These are phyloP conservation scores for Drosophila prosaltans DNA, from an alignment of 1,140 invertebrate genomes.

Conservation along the genomic window DNA sequence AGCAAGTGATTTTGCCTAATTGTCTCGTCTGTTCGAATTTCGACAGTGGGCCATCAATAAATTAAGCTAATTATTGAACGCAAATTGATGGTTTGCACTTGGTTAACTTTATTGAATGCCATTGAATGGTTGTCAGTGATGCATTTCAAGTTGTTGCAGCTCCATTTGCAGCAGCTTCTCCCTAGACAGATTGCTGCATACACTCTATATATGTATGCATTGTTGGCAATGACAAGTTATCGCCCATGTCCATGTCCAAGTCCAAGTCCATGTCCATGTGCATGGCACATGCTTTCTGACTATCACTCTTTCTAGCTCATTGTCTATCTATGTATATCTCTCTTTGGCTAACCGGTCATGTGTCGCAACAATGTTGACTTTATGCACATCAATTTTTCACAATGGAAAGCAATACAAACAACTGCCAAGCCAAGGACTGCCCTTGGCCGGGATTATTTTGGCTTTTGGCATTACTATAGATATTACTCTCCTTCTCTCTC, in stretches of 20 bases:
- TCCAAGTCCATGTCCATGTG: background rate
- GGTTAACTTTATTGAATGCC: background rate
- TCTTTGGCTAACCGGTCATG: slow-evolving; percentile 14
- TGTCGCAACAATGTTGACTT: slow-evolving; percentile 41
- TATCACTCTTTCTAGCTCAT: background rate
- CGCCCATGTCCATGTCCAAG: background rate
- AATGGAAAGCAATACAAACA: slow-evolving; percentile 30
- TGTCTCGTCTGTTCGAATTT: background rate
- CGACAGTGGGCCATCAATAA: background rate
- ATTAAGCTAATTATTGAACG: background rate
- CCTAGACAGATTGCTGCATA: slow-evolving; percentile 8
- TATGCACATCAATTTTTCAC: slow-evolving; percentile 46
- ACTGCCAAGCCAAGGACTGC: slow-evolving; percentile 2
- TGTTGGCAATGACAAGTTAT: slow-evolving; percentile 21
- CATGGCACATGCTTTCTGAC: background rate
- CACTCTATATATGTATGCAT: slow-evolving; percentile 4
- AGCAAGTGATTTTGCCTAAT: background rate
- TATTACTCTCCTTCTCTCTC: background rate
- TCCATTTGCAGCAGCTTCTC: background rate
- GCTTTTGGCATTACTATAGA: background rate
- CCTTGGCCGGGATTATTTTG: slow-evolving; percentile 9
- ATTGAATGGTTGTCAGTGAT: background rate
- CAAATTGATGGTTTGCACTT: slow-evolving; percentile 5
- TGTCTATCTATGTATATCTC: background rate
- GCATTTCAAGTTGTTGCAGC: background rate